Percentiles rank a stretch among this genome's conserved stretches.
phyloP scores from a whole-genome alignment of 2,888 invertebrate genomes.

The Fragum sueziense region DNA sequence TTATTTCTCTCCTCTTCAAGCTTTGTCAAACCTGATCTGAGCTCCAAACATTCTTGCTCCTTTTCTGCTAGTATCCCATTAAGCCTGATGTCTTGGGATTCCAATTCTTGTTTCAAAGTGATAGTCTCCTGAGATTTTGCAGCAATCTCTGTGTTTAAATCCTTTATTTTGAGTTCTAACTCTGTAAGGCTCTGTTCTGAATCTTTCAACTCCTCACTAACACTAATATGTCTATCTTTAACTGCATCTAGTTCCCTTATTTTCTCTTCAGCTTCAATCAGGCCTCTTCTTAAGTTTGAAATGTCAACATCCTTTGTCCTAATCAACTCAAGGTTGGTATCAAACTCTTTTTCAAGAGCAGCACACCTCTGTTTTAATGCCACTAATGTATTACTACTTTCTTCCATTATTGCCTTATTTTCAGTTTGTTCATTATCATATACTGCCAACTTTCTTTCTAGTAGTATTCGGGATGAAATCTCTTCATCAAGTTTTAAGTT shows the following conservation, averaged over 20 bases:
- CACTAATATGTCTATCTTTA: neutral
- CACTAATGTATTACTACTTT: slow-evolving; percentile 8
- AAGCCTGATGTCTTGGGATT: neutral
- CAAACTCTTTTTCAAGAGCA: slow-evolving; percentile 50
- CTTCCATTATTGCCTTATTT: slow-evolving; percentile 6
- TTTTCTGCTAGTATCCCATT: neutral
- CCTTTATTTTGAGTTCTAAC: neutral
- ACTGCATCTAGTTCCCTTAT: neutral
- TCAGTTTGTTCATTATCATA: neutral
- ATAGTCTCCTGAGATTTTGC: neutral
- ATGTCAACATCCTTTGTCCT: slow-evolving; percentile 54
- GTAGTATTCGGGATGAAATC: neutral
- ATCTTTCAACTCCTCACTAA: neutral
- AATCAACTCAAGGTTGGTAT: slow-evolving; percentile 37
- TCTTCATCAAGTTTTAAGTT: neutral
- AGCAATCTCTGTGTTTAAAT: neutral
- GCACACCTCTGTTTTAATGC: slow-evolving; percentile 30
- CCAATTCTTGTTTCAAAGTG: neutral
- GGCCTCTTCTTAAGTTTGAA: slow-evolving; percentile 37
- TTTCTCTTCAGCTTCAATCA: slow-evolving; percentile 29
- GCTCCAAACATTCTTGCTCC: neutral
- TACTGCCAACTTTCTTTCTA: slow-evolving; percentile 10
- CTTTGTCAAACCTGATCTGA: neutral
- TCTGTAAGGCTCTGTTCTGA: neutral
- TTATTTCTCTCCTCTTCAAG: slow-evolving; percentile 32